Evolutionary conservation across 2,113 vertebrate genomes (phyloP).

Genomic region (Percina caprodes): DNA sequence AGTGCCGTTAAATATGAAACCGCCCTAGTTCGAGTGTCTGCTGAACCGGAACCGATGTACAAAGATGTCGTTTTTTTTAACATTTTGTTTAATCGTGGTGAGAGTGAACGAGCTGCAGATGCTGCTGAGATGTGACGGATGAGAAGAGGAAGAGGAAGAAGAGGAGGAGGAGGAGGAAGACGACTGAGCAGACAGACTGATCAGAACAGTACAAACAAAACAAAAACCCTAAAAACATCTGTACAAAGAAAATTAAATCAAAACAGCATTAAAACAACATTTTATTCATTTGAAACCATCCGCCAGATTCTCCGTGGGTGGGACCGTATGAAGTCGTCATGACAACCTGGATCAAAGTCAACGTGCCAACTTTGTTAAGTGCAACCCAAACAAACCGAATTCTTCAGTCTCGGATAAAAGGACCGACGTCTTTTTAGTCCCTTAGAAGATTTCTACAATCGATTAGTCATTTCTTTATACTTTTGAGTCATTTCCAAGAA

Average conservation of each 20-base stretch:
- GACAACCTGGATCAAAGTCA: conserved; percentile 30
- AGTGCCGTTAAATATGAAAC: no score
- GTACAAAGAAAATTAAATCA: conserved; percentile 61
- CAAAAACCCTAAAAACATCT: conserved; percentile 45
- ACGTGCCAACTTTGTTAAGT: conserved; percentile 36
- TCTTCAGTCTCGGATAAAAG: no score
- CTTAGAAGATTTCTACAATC: no score
- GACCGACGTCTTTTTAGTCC: no score
- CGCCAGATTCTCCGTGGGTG: background rate
- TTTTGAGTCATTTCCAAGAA: no score
- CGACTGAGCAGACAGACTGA: conserved; percentile 5
- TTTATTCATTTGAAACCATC: conserved; percentile 28
- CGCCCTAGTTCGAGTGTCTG: no score
- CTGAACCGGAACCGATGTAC: no score
- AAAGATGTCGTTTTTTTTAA: no score
- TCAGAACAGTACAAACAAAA: conserved; percentile 51
- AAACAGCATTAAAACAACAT: conserved; percentile 50
- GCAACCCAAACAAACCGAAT: conserved; percentile 46
- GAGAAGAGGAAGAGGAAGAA: background rate
- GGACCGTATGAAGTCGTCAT: background rate
- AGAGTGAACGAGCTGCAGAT: background rate
- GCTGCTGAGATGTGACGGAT: background rate
- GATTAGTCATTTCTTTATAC: no score
- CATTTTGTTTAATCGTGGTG: no score
- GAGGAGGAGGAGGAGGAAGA: background rate